Evolutionary conservation across 2,113 vertebrate species (phyloP).

Genomic region (Lepisosteus oculatus): DNA sequence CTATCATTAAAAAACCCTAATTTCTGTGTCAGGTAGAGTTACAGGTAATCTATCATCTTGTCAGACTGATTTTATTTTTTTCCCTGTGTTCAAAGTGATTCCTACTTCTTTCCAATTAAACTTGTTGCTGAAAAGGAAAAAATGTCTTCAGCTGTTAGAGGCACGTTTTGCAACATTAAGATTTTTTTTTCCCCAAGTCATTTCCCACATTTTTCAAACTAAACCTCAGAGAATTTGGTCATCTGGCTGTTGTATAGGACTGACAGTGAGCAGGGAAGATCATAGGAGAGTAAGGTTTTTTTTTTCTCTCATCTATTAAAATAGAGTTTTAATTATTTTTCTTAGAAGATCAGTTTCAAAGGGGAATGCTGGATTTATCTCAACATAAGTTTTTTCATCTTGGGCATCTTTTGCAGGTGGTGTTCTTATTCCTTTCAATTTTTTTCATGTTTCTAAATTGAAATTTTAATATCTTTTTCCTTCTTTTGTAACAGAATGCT

Average conservation of each 20-base stretch:
- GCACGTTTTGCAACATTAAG: slow-evolving; percentile 59
- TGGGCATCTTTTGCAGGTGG: no score
- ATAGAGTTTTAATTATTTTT: no score
- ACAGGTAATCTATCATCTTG: slow-evolving; percentile 94
- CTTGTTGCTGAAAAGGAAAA: slow-evolving; percentile 70
- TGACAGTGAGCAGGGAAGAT: slow-evolving; percentile 31
- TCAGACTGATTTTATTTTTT: slow-evolving; percentile 74
- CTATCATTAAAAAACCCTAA: slow-evolving; percentile 93
- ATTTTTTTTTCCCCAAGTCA: slow-evolving; percentile 43
- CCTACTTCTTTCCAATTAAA: slow-evolving; percentile 85
- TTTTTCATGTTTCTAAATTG: no score
- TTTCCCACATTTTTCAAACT: slow-evolving; percentile 50
- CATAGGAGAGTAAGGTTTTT: neutral
- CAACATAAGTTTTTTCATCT: no score
- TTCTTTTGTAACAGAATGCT: no score
- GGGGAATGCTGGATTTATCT: no score
- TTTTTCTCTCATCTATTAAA: no score
- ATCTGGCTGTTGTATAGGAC: slow-evolving; percentile 33
- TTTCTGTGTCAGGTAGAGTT: slow-evolving; percentile 93
- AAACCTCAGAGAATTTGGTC: slow-evolving; percentile 42
- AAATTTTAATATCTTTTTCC: no score
- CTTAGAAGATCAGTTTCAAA: no score
- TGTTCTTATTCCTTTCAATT: no score
- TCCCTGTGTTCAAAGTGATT: slow-evolving; percentile 74
- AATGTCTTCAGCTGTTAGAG: slow-evolving; percentile 68